A percentile compares a stretch with the other conserved stretches of the same genome.
Conservation (phyloP, 64 coral and sea anemone species). For the Montipora foliosa region DNA sequence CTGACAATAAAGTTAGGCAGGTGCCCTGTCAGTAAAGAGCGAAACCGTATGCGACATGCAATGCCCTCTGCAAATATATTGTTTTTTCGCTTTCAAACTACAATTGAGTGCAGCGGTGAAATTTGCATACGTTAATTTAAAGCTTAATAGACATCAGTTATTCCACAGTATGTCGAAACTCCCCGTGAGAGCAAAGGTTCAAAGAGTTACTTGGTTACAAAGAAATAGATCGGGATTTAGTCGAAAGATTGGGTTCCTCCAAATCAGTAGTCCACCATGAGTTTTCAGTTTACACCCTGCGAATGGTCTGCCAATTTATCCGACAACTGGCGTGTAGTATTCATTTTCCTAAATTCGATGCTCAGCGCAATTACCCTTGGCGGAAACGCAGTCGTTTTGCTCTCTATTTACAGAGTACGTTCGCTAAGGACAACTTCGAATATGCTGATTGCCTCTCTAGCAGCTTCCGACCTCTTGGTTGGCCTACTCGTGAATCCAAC, state of each 20-base stretch:
- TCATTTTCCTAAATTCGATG: slow-evolving; percentile 49
- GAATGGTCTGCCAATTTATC: slow-evolving; percentile 61
- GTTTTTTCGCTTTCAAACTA: too few relatives aligned
- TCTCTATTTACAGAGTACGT: slow-evolving; percentile 62
- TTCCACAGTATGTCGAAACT: too few relatives aligned
- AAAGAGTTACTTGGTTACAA: not conserved
- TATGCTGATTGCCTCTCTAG: slow-evolving; percentile 72
- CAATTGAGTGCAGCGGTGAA: too few relatives aligned
- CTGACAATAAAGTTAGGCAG: too few relatives aligned
- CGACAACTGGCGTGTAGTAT: slow-evolving; percentile 36
- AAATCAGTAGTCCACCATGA: not conserved
- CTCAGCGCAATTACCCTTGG: slow-evolving; percentile 16
- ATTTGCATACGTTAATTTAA: too few relatives aligned
- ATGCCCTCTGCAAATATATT: too few relatives aligned
- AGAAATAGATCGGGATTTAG: too few relatives aligned
- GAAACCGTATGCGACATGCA: too few relatives aligned
- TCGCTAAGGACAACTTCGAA: slow-evolving; percentile 59
- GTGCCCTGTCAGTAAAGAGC: too few relatives aligned
- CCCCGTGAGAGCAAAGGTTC: too few relatives aligned
- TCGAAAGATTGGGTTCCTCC: too few relatives aligned
- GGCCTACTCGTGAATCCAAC: slow-evolving; percentile 53
- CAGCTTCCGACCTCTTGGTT: slow-evolving; percentile 58
- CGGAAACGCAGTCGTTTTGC: slow-evolving; percentile 66
- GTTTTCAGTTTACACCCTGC: not conserved
- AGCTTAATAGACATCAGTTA: too few relatives aligned